Percentiles rank a stretch among this genome's conserved stretches.
Conservation (phyloP, 2,797 vertebrate species). For the Tenualosa ilisha region DNA sequence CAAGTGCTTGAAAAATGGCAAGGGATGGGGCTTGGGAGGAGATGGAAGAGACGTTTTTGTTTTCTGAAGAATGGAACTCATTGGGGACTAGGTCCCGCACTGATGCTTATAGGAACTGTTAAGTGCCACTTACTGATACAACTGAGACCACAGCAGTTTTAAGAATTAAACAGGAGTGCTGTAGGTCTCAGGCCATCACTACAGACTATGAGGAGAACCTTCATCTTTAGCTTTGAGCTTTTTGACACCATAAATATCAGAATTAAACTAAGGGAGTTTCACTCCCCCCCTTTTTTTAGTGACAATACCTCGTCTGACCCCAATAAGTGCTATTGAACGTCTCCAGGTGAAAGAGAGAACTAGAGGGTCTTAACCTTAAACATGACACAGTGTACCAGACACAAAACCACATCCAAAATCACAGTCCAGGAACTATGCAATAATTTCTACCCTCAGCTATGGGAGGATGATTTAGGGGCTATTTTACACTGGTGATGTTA, state of each 20-base stretch:
- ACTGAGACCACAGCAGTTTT: conserved; percentile 4
- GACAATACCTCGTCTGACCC: conserved; percentile 34
- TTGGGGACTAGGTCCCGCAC: conserved; percentile 53
- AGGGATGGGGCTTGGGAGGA: conserved; percentile 44
- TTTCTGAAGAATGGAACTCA: conserved; percentile 55
- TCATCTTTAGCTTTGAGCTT: neutral
- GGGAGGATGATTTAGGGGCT: conserved; percentile 20
- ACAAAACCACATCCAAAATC: conserved; percentile 18
- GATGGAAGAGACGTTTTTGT: conserved; percentile 32
- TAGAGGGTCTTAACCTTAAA: conserved; percentile 12
- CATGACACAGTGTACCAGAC: conserved; percentile 19
- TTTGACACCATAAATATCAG: neutral
- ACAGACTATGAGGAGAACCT: neutral
- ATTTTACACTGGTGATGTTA: conserved; percentile 40
- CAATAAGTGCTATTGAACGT: conserved; percentile 47
- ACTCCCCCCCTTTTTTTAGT: conserved; percentile 13
- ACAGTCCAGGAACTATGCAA: conserved; percentile 13
- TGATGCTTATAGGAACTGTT: conserved; percentile 53
- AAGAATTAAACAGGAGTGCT: neutral
- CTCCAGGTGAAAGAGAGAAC: conserved; percentile 7
- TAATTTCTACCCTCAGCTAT: conserved; percentile 25
- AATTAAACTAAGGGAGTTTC: conserved; percentile 26
- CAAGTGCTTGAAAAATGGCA: conserved; percentile 76
- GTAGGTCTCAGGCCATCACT: neutral
- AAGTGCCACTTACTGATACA: neutral